Base-by-base conservation (phyloP, 2,113 vertebrate species). In the Cardinalis cardinalis region DNA sequence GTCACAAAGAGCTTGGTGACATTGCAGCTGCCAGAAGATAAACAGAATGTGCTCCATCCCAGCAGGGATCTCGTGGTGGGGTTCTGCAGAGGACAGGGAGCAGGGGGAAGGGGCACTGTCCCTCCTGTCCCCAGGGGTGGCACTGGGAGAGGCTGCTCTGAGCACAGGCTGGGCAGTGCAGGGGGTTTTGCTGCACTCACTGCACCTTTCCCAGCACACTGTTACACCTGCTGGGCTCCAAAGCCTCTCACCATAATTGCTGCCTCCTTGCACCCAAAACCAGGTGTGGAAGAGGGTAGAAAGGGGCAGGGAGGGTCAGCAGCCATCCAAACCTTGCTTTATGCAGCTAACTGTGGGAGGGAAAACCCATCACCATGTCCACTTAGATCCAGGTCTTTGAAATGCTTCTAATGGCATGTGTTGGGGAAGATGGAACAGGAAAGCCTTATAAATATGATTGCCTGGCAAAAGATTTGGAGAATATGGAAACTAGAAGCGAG, bases 251-350 rank as follows among this genome's bases (percentile, higher is more conserved):
- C 7, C 41, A 41, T 16, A 41, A 41, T 7, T 41, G 41, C 41
- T 7, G 41, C 41, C 41, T 41, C 16, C 41, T 41, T 41, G 16
- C 41, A 7, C 4, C 41, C 41, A 41, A 16, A 38, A 38, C 38
- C 38, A 38, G 38, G 43, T 0, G 11, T 70, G 43, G 68, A 43
- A 8, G 4, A 10, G 38, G 34, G 3, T 0, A 1, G 68, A 7
- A 69, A 10, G 34, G 34, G 31, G 24, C 64, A n/a, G 26, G 2
- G 60, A 70, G 68, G 43, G 31, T 7, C 78, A 87, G 61, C 19
- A 56, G n/a, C 18, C 28, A 26, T 1, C 38, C 38, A 52, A 29
- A 38, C 12, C 52, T 61, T 36, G 41, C 61, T 81, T 74, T 44
- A 1, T 41, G 44, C 32, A 28, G 3, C 29, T 23, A 56, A 23